Base-by-base conservation (phyloP, 1,140 invertebrate genomes). In the Coenobita brevimanus region DNA sequence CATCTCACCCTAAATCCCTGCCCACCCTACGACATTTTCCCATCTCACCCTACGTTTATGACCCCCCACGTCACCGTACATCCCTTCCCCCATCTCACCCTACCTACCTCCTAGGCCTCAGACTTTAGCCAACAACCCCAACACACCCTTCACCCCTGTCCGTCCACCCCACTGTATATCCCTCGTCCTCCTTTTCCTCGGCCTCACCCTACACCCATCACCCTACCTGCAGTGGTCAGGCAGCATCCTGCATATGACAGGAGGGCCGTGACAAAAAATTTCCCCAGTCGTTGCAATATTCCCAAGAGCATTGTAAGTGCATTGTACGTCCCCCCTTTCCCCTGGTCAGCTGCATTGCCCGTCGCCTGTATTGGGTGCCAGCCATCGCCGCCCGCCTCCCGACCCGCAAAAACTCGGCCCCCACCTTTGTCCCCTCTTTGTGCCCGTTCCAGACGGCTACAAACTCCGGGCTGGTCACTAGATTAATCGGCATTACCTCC, bases 171-270 rank as follows among this genome's bases (percentile, higher is more conserved):
- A 38, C 67, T 33, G n/a, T 33, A 17, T 71, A 21, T 33, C 67
- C 67, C 27, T 24, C 67, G 30, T 10, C 67, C 27, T 41, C 38
- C 38, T 41, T 33, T 30, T 43, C 15, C 73, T 38, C 46, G 33
- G 27, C 80, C 62, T 64, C 3, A 30, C 41, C 62, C 46, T 24
- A 33, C 62, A 80, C 38, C 21, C 76, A 38, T 21, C 78, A 60
- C 76, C 85, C 76, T 87, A 87, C 85, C 85, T 87, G 85, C 85
- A 87, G 41, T 87, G 85, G 85, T 87, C 85, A 69, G 67, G 85
- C 85, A 75, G 76, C 85, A 73, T 81, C 78, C 75, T 87, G 38
- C 64, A 81, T 87, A 87, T 87, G 85, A 87, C 85, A 87, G 76
- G 64, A 33, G n/a, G 85, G 46, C 62, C 85, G 85, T 87, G 85